phyloP scores from a whole-genome alignment of 1,140 invertebrate species.

The Stenopsyche tienmushanensis region DNA sequence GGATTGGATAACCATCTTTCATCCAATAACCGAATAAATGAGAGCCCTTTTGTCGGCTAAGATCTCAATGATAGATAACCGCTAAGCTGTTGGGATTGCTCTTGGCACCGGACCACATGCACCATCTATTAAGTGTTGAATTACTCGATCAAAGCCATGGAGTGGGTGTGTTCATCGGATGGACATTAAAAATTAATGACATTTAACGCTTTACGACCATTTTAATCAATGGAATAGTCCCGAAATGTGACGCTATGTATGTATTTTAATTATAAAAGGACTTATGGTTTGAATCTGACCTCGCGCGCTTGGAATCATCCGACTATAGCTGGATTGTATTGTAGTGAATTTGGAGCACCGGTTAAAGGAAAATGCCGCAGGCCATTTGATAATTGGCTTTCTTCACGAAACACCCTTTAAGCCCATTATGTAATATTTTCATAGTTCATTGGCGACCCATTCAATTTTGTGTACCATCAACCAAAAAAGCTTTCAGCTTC shows the following conservation, averaged over 20 bases:
- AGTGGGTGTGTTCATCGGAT: too few relatives aligned
- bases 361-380: constrained; percentile 16
- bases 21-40: constrained; percentile 3
- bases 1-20: constrained; percentile 27
- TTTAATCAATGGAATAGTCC: too few relatives aligned
- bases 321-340: too few relatives aligned
- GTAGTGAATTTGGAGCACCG: neutral
- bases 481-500: neutral
- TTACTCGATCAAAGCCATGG: too few relatives aligned
- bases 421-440: constrained; percentile 34
- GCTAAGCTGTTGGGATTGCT: neutral
- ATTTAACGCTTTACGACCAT: too few relatives aligned
- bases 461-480: constrained; percentile 1
- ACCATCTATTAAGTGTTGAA: too few relatives aligned
- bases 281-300: too few relatives aligned
- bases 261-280: too few relatives aligned
- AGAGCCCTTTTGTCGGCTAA: constrained; percentile 11
- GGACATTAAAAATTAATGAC: too few relatives aligned
- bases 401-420: constrained; percentile 26
- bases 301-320: too few relatives aligned
- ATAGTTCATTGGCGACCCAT: constrained; percentile 36
- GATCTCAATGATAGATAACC: neutral
- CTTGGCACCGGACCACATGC: too few relatives aligned
- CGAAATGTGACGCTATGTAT: too few relatives aligned
- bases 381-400: constrained; percentile 37